Evolutionary conservation across 2,888 invertebrate species (phyloP), one percentile per base, ranked within the genome.

Genomic region (Drosophila neutralis): DNA sequence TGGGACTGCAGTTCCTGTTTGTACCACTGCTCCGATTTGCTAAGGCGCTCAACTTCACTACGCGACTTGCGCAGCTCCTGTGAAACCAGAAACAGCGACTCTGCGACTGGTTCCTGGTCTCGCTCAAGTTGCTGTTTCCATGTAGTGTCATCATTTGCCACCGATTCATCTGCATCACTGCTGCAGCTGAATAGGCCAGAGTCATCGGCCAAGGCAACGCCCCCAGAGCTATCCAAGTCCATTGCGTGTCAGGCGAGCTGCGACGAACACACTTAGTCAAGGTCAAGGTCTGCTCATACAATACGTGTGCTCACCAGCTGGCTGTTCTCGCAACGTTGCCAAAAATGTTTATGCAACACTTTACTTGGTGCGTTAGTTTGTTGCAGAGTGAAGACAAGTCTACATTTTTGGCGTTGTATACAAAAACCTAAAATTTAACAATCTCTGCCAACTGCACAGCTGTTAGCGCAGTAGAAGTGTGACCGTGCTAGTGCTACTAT

Each of bases 11-110:
- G 59, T 52, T 93, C 93, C 51, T 88, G 86, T 54, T 92, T 93
- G 73, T 93, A 93, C 93, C 93, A 93, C 65, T 90, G 90, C 56
- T 93, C 93, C 4, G 93, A 93, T 57, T 92, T 92, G 31, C 78
- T 86, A 0, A 92, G 66, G 2, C 93, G 88, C 68, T 93, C 92
- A 36, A 93, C 69, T 69, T 93, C 92, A 49, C 91, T 93, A 40
- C 89, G 91, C 6, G 92, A 73, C 62, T 89, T 90, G 2, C 86
- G 83, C 7, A 91, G 80, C 75, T 92, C 92, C 53, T 90, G 91
- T 18, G 91, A 63, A 1, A 92, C 87, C 18, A 84, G 56, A 31
- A 87, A 78, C 7, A 92, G 69, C 3, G 89, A 79, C 15, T 90
- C 82, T 33, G 45, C 79, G 80, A 27, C 45, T 45, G 83, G 80